A percentile compares a stretch with the other conserved stretches of the same genome.
Conservation (phyloP, 1,140 invertebrate species). For the Caenorhabditis inopinata region DNA sequence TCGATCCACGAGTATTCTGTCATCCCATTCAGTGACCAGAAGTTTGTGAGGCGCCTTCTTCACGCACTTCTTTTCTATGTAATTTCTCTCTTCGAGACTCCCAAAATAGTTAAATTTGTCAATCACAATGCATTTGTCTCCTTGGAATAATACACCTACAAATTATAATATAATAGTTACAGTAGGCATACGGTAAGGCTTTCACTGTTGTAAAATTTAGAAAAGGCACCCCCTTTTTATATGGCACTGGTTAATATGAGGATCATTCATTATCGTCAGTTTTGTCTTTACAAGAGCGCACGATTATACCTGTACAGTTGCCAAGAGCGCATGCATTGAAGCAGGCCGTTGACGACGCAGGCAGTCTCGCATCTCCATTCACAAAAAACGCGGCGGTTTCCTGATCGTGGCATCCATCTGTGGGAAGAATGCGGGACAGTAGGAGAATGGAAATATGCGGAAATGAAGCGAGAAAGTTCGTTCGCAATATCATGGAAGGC, state of each 20-base stretch:
- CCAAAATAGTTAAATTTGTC: constrained; percentile 7
- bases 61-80: constrained; percentile 12
- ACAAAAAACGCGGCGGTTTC: constrained; percentile 16
- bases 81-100: background rate
- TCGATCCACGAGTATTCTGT: background rate
- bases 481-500: constrained; percentile 14
- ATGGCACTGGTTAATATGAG: too few relatives aligned
- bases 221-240: too few relatives aligned
- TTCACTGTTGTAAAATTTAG: too few relatives aligned
- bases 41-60: background rate
- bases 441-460: background rate
- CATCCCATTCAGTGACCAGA: constrained; percentile 1
- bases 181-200: too few relatives aligned
- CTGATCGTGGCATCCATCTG: background rate
- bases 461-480: constrained; percentile 3
- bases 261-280: too few relatives aligned
- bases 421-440: background rate
- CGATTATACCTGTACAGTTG: constrained; percentile 19
- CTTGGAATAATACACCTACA: constrained; percentile 12
- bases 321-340: constrained; percentile 21
- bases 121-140: background rate
- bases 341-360: background rate
- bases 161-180: background rate
- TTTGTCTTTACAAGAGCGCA: too few relatives aligned
- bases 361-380: background rate